Evolutionary conservation across 2,888 invertebrate species (phyloP), one percentile per base, ranked within the genome.

Genomic region (Formica aserva): DNA sequence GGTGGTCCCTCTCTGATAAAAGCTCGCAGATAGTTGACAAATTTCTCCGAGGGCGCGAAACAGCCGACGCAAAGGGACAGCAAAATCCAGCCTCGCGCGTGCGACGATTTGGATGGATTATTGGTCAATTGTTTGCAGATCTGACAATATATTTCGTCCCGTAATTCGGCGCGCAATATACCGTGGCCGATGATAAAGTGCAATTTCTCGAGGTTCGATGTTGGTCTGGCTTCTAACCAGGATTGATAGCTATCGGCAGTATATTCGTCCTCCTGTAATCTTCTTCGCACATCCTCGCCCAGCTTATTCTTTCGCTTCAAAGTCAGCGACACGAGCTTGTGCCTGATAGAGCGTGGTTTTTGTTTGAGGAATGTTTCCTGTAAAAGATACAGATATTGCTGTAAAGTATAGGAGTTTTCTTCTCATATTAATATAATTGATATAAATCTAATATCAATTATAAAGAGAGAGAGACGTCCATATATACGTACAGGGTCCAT

Each of bases 141-240:
- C 95, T 99, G 99, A 94, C 99, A 99, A 94, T 99, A 99, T 88
- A 99, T 97, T 96, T 99, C 99, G 95, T 99, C 99, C 86, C 99
- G 96, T 60, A 99, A 95, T 95, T 99, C 99, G 0, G 99, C 99
- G 67, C 99, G 96, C 52, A 99, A 95, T 91, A 99, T 99, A 60
- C 99, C 99, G 94, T 99, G 98, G 1, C 99, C 99, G 87, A 99
- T 99, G 89, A 99, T 99, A 93, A 99, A 99, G 95, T 99, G 99
- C 6, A 99, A 95, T 95, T 99, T 99, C 94, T 99, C 99, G 91
- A 99, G 96, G 95, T 99, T 99, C 11, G 99, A 99, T 6, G 99
- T 99, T 3, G 99, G 99, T 76, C 99, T 96, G 55, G 99, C 98
- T 93, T 99, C 99, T 85, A 99, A 95, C 98, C 99, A 98, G 0